Percentiles rank a stretch among this genome's conserved stretches.
Evolutionary conservation across 1,140 invertebrate species (phyloP).

Genomic region (Drosophila kohkoa): DNA sequence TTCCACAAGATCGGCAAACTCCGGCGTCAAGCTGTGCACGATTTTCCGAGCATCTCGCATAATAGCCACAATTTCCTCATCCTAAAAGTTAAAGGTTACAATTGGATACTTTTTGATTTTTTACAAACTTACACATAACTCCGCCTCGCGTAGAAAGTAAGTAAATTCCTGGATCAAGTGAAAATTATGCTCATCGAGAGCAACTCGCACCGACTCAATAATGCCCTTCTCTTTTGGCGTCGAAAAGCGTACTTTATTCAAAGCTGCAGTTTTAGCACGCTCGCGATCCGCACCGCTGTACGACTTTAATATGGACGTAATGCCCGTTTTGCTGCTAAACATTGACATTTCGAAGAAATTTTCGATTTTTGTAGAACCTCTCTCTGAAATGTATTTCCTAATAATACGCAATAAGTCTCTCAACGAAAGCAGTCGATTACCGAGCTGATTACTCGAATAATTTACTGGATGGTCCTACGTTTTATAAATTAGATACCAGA

Average conservation of each 20-base stretch:
- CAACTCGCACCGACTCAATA: conserved; percentile 58
- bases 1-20: conserved; percentile 87
- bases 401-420: conserved; percentile 41
- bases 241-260: conserved; percentile 76
- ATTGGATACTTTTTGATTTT: background rate
- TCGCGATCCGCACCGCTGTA: conserved; percentile 67
- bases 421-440: background rate
- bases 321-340: conserved; percentile 67
- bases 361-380: background rate
- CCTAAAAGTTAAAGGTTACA: conserved; percentile 73
- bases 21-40: conserved; percentile 86
- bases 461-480: conserved; percentile 18
- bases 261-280: conserved; percentile 56
- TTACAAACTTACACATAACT: conserved; percentile 60
- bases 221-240: conserved; percentile 68
- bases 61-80: conserved; percentile 86
- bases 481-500: conserved; percentile 31
- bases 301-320: conserved; percentile 73
- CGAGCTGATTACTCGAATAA: background rate
- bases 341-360: conserved; percentile 60
- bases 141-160: conserved; percentile 58
- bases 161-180: conserved; percentile 73
- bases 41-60: conserved; percentile 86
- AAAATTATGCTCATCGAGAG: conserved; percentile 60
- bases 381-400: conserved; percentile 26